Percentiles rank a stretch among this genome's conserved stretches.
Evolutionary conservation across 2,113 vertebrate genomes (phyloP).

Genomic region (Clarias gariepinus): DNA sequence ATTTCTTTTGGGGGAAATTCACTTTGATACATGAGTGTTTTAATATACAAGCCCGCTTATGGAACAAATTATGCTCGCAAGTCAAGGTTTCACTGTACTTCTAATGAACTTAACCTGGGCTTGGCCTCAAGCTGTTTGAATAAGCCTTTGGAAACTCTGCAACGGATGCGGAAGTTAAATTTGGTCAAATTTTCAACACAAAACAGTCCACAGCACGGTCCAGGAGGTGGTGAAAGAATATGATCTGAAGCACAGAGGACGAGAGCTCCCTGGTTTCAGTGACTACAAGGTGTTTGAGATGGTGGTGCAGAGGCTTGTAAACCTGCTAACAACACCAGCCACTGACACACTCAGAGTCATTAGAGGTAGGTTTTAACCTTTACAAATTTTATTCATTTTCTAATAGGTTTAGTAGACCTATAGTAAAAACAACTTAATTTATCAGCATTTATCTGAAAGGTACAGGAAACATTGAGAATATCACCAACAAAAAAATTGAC

Average conservation of each 20-base stretch:
- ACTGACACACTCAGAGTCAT: constrained; percentile 36
- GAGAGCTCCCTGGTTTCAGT: constrained; percentile 53
- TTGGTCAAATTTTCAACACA: background rate
- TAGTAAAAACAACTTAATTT: background rate
- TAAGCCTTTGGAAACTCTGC: background rate
- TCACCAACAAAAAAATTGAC: too few relatives aligned
- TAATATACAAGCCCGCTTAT: too few relatives aligned
- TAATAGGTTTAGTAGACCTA: background rate
- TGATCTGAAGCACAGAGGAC: constrained; percentile 47
- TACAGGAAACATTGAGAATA: too few relatives aligned
- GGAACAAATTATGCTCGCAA: too few relatives aligned
- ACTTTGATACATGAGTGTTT: too few relatives aligned
- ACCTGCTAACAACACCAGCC: constrained; percentile 36
- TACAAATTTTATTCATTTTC: background rate
- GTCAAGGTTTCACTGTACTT: background rate
- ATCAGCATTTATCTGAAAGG: too few relatives aligned
- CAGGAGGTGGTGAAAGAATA: constrained; percentile 41
- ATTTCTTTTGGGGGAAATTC: too few relatives aligned
- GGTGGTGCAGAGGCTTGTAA: constrained; percentile 47
- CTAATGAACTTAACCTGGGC: background rate
- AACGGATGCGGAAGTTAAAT: background rate
- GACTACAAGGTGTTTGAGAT: constrained; percentile 54
- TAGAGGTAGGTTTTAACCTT: constrained; percentile 44
- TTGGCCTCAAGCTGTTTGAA: background rate
- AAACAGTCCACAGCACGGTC: constrained; percentile 38